Evolutionary conservation across 2,888 invertebrate genomes (phyloP).

Genomic region (Amphipoea oculea): DNA sequence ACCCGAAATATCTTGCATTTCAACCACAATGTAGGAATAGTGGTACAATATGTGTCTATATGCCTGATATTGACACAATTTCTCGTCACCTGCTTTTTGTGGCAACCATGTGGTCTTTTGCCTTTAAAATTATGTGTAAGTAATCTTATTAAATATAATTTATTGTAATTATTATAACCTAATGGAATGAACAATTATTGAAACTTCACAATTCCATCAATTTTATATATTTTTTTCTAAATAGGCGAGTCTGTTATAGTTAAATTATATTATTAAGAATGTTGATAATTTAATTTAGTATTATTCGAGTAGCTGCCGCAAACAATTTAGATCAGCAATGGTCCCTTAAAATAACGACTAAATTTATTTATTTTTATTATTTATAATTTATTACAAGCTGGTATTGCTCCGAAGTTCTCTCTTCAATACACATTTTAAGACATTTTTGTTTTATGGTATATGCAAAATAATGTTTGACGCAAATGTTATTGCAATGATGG

Average conservation of each 20-base stretch:
- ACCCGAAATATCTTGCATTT: no score
- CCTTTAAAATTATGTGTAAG: background rate
- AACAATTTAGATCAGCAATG: slow-evolving; percentile 65
- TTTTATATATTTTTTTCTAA: background rate
- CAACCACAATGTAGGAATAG: no score
- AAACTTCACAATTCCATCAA: slow-evolving; percentile 27
- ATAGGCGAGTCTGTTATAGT: slow-evolving; percentile 19
- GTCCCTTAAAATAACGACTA: slow-evolving; percentile 68
- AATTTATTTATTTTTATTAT: slow-evolving; percentile 28
- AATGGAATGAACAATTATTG: slow-evolving; percentile 20
- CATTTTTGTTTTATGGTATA: background rate
- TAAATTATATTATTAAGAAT: slow-evolving; percentile 14
- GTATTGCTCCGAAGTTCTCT: background rate
- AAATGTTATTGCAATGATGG: no score
- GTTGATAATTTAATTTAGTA: slow-evolving; percentile 20
- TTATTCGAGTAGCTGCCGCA: slow-evolving; percentile 49
- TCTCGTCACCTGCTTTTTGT: background rate
- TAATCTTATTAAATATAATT: slow-evolving; percentile 1
- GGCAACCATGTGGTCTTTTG: background rate
- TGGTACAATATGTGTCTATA: background rate
- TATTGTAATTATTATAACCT: background rate
- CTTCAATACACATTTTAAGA: background rate
- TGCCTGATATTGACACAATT: no score
- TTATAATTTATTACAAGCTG: background rate
- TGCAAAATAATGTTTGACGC: background rate